These are phyloP conservation scores for Disparrhopalites patrizii DNA, from an alignment of 2,888 invertebrate species.

Conservation along the genomic window DNA sequence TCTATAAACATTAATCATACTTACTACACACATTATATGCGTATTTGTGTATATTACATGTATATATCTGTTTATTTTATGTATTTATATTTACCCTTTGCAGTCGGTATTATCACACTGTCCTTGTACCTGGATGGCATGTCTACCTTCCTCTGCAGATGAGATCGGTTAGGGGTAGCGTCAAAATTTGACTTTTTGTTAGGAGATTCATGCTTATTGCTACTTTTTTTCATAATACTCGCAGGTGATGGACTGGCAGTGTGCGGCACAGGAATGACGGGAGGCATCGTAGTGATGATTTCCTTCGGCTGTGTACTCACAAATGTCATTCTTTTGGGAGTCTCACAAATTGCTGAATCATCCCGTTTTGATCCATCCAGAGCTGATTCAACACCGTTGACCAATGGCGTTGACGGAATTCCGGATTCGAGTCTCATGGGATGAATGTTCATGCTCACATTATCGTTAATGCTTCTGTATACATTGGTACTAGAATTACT, in stretches of 20 bases:
- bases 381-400: too few relatives aligned
- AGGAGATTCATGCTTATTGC: too few relatives aligned
- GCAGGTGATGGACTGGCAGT: too few relatives aligned
- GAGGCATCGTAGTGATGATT: neutral
- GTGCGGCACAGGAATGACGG: neutral
- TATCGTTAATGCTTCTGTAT: neutral
- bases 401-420: too few relatives aligned
- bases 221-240: constrained; percentile 10
- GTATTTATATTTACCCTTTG: constrained; percentile 1
- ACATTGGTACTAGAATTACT: too few relatives aligned
- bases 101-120: neutral
- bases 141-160: constrained; percentile 13
- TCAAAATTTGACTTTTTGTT: neutral
- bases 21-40: too few relatives aligned
- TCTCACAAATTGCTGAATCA: neutral
- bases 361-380: too few relatives aligned
- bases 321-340: neutral
- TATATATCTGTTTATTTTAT: too few relatives aligned
- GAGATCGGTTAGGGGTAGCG: neutral
- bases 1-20: too few relatives aligned
- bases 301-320: neutral
- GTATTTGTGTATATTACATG: too few relatives aligned
- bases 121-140: constrained; percentile 13
- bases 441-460: neutral
- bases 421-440: neutral